A percentile compares a stretch with the other conserved stretches of the same genome.
These are phyloP conservation scores for Eclectus roratus DNA, from an alignment of 2,113 vertebrate species.

Conservation along the genomic window DNA sequence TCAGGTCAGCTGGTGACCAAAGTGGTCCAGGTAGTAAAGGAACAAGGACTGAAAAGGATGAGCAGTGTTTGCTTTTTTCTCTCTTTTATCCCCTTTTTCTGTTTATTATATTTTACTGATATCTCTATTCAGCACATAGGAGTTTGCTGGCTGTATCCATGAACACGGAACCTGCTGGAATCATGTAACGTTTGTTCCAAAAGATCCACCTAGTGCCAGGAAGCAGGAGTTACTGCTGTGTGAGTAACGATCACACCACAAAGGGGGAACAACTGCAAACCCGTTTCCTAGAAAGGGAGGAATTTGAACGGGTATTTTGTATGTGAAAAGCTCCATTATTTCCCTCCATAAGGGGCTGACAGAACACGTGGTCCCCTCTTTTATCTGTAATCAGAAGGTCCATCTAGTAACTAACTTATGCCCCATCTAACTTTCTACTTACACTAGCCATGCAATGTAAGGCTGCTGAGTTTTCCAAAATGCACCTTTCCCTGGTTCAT, in stretches of 20 bases:
- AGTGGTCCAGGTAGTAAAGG: not conserved
- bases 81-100: not conserved
- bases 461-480: not conserved
- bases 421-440: not conserved
- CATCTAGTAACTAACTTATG: not conserved
- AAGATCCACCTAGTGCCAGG: not conserved
- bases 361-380: not conserved
- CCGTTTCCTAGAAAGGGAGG: not conserved
- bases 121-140: not conserved
- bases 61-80: not conserved
- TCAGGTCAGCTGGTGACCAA: not conserved
- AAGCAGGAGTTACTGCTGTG: not conserved
- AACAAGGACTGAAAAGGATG: not conserved
- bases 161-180: not conserved
- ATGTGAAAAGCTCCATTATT: not conserved
- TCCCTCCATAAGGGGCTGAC: not conserved
- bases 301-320: not conserved
- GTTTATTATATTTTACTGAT: not conserved
- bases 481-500: not conserved
- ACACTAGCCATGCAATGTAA: too few relatives aligned
- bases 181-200: accelerated
- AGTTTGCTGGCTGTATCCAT: not conserved
- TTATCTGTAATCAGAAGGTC: not conserved
- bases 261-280: not conserved
- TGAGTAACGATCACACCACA: not conserved